These are phyloP conservation scores for Trichonephila clavata DNA, from an alignment of 1,140 invertebrate species.

Conservation along the genomic window DNA sequence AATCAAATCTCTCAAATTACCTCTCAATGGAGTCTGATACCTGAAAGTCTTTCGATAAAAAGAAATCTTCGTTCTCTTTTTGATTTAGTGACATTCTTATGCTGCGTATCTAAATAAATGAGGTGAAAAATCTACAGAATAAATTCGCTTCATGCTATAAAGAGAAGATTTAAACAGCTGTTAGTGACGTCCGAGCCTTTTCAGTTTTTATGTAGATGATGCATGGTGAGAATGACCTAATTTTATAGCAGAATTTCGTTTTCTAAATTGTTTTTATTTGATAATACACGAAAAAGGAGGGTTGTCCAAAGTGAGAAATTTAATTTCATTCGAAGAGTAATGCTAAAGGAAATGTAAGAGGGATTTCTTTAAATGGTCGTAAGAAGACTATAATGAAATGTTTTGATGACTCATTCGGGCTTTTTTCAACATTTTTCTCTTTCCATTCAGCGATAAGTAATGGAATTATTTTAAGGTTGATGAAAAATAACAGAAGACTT, in stretches of 20 bases:
- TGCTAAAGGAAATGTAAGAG: too few relatives aligned
- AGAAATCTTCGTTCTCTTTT: neutral
- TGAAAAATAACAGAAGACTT: too few relatives aligned
- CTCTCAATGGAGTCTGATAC: neutral
- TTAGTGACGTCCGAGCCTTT: neutral
- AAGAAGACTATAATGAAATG: too few relatives aligned
- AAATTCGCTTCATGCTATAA: neutral
- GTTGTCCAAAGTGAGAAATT: neutral
- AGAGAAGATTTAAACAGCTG: conserved; percentile 23
- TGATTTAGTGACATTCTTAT: conserved; percentile 27
- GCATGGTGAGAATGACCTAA: conserved; percentile 14
- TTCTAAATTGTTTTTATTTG: neutral
- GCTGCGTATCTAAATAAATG: conserved; percentile 26
- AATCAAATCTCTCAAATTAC: neutral
- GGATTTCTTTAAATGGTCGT: too few relatives aligned
- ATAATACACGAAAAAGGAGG: neutral
- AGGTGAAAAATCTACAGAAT: conserved; percentile 29
- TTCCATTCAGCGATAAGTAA: too few relatives aligned
- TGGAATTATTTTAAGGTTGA: too few relatives aligned
- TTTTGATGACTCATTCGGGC: too few relatives aligned
- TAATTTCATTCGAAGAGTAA: neutral
- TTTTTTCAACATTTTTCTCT: too few relatives aligned
- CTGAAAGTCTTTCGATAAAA: neutral
- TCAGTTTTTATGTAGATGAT: conserved; percentile 15
- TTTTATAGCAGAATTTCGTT: neutral